phyloP scores from a whole-genome alignment of 2,113 vertebrate species.

The Lycaon pictus region DNA sequence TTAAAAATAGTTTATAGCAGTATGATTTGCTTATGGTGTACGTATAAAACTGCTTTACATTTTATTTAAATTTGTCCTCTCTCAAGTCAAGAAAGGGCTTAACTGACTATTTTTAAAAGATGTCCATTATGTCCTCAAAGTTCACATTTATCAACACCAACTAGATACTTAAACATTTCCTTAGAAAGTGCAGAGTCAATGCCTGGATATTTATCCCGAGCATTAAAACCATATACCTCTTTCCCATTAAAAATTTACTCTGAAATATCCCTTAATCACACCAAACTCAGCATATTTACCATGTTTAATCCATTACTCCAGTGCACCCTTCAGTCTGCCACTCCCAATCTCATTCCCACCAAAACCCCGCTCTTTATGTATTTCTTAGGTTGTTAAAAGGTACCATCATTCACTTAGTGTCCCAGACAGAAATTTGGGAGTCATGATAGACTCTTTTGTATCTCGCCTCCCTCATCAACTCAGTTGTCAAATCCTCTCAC shows the following conservation, averaged over 20 bases:
- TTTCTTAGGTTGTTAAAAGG: background rate
- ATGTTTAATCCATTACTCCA: background rate
- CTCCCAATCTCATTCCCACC: background rate
- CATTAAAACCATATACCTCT: background rate
- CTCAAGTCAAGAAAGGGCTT: background rate
- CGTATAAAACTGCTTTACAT: slow-evolving; percentile 39
- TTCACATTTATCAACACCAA: background rate
- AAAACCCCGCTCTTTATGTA: background rate
- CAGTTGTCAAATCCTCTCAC: background rate
- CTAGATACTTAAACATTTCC: background rate
- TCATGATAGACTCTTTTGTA: background rate
- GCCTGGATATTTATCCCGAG: background rate
- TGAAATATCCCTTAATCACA: background rate
- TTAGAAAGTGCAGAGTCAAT: background rate
- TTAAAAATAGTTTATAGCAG: slow-evolving; percentile 39
- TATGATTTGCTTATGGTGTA: background rate
- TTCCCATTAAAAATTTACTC: background rate
- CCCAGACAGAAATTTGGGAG: background rate
- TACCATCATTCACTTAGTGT: background rate
- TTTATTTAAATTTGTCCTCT: slow-evolving; percentile 47
- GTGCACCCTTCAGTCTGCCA: background rate
- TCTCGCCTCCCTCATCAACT: background rate
- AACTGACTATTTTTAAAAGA: background rate
- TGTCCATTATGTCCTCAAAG: background rate
- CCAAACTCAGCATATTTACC: background rate